Conservation (phyloP, 2,797 vertebrate genomes). For the Epinephelus awoara region DNA sequence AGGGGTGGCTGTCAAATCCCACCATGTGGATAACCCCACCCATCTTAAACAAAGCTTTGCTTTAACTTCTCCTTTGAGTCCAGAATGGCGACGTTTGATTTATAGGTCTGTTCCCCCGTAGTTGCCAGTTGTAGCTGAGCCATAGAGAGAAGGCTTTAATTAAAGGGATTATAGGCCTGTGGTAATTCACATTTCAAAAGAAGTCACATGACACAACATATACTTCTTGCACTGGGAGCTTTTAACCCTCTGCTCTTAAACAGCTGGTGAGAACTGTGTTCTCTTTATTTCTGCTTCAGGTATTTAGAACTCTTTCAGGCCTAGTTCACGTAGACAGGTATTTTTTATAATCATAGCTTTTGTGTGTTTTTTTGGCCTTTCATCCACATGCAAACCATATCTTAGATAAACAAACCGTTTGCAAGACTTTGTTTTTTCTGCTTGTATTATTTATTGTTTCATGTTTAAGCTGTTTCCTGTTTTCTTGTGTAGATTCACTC, state of each 20-base stretch:
- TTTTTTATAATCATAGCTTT: no score
- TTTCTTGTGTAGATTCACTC: no score
- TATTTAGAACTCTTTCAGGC: background rate
- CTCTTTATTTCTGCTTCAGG: background rate
- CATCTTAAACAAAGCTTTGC: slow-evolving; percentile 65
- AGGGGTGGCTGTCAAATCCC: slow-evolving; percentile 44
- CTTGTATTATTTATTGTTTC: no score
- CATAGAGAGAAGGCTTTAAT: slow-evolving; percentile 70
- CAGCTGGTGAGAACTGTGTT: background rate
- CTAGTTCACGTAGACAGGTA: no score
- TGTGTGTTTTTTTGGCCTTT: no score
- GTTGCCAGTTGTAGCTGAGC: slow-evolving; percentile 51
- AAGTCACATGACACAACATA: slow-evolving; percentile 44
- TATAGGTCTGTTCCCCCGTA: slow-evolving; percentile 52
- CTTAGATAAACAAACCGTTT: no score
- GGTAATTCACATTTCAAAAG: slow-evolving; percentile 57
- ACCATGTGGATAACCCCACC: slow-evolving; percentile 55
- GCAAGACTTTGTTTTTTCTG: no score
- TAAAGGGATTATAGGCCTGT: slow-evolving; percentile 68
- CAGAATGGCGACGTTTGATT: slow-evolving; percentile 54
- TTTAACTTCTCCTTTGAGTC: slow-evolving; percentile 53
- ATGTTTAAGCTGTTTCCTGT: no score
- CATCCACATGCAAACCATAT: no score
- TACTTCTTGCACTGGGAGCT: slow-evolving; percentile 39
- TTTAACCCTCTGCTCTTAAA: slow-evolving; percentile 15